Base-by-base conservation (phyloP, 2,797 vertebrate species). In the Tenualosa thibaudeaui region DNA sequence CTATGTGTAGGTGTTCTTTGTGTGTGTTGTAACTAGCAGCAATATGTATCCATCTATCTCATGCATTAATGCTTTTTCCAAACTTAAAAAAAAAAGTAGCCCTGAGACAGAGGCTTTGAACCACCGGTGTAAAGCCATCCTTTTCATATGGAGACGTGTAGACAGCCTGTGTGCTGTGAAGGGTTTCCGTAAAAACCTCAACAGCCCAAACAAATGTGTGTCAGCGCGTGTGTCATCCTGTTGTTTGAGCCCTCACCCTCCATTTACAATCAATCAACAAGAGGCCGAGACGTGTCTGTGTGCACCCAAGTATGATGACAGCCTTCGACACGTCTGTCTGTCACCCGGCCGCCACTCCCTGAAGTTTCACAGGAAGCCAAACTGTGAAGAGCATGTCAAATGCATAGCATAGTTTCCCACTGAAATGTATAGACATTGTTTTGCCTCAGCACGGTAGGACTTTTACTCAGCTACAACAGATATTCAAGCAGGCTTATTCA, bases 301-400 rank as follows among this genome's bases (percentile, higher is more conserved):
- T 78, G 71, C 71, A 24, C 71, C 71, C 71, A 43, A 78, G 71
- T 78, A 78, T 78, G 71, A 78, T 78, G 86, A 89, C 90, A 91
- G 90, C 89, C 92, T 91, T 87, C 60, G 88, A 22, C 54, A 26
- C 86, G 87, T 17, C 71, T 78, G 71, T 78, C 71, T 40, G 19
- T 78, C 71, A 78, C 17, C 37, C 54, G 4, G 54, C 54, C 54
- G 37, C 15, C 71, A 10, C 71, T 78, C 71, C 40, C 71, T 43
- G 15, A 78, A 22, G 71, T 46, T 78, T 24, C 58, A 62, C 37
- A 78, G 71, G 15, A 78, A 46, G 22, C 37, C 22, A 17, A 40
- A 7, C 17, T 78, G 71, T 43, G 40, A 19, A 46, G 7, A 62
- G 58, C 58, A 62, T 62, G 7, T n/a, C n/a, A 62, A 24, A 62